A percentile compares a stretch with the other conserved stretches of the same genome.
Evolutionary conservation across 2,113 vertebrate genomes (phyloP).

Genomic region (Serinus canaria): DNA sequence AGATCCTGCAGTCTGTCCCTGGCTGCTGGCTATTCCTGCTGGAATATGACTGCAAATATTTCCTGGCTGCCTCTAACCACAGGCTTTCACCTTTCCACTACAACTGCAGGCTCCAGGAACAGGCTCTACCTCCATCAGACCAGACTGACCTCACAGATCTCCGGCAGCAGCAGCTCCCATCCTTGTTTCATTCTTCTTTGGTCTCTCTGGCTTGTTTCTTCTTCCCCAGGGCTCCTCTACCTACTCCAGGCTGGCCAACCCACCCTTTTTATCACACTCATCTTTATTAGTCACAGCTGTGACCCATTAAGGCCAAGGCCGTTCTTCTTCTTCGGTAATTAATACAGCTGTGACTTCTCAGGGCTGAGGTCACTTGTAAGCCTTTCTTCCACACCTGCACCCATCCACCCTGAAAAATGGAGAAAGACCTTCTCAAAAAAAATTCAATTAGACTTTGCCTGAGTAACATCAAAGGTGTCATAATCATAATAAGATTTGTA

Average conservation of each 20-base stretch:
- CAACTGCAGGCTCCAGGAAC: not conserved
- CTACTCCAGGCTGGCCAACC: not conserved
- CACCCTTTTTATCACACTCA: not conserved
- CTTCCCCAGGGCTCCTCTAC: not conserved
- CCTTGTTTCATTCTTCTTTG: not conserved
- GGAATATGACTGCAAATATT: not conserved
- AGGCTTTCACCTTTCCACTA: not conserved
- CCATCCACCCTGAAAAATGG: fast-evolving
- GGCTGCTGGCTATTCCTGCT: not conserved
- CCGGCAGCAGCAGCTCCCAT: not conserved
- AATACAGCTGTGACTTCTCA: not conserved
- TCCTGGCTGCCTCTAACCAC: not conserved
- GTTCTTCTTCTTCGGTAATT: not conserved
- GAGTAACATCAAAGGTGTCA: not conserved
- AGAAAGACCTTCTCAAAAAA: not conserved
- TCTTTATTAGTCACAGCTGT: not conserved
- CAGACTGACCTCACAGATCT: not conserved
- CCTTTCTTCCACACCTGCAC: not conserved
- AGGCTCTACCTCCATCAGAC: not conserved
- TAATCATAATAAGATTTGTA: not conserved
- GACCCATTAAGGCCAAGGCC: not conserved
- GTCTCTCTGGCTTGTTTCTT: not conserved
- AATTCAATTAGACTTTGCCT: not conserved
- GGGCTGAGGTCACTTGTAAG: not conserved
- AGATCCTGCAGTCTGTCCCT: not conserved